Percentiles rank a stretch among this genome's conserved stretches.
These are phyloP conservation scores for Tanypteryx hageni DNA, from an alignment of 2,888 invertebrate species.

Conservation along the genomic window DNA sequence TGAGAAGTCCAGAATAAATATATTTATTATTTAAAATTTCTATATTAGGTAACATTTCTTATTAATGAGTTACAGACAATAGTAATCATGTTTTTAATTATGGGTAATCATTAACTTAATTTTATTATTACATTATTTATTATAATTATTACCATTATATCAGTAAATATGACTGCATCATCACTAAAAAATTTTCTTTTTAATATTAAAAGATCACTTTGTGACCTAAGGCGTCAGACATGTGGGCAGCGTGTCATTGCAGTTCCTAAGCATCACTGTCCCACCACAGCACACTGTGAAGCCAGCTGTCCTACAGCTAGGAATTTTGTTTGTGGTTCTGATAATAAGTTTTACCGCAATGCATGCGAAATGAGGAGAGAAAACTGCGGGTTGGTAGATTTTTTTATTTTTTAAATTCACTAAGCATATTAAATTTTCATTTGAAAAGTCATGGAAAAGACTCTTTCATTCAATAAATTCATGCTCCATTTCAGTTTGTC, in stretches of 20 bases:
- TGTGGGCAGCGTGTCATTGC: slow-evolving; percentile 92
- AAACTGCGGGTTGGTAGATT: slow-evolving; percentile 86
- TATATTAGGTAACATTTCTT: too few species aligned
- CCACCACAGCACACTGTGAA: slow-evolving; percentile 89
- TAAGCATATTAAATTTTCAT: too few species aligned
- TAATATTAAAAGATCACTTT: slow-evolving; percentile 81
- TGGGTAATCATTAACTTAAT: too few species aligned
- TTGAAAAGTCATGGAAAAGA: background rate
- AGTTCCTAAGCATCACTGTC: slow-evolving; percentile 89
- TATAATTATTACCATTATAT: too few species aligned
- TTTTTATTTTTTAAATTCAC: background rate
- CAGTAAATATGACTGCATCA: too few species aligned
- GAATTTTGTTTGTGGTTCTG: slow-evolving; percentile 91
- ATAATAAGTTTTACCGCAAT: slow-evolving; percentile 92
- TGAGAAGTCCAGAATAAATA: too few species aligned
- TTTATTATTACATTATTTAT: too few species aligned
- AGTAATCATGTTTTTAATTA: too few species aligned
- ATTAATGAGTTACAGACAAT: too few species aligned
- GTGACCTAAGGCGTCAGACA: slow-evolving; percentile 88
- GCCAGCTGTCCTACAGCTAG: slow-evolving; percentile 83
- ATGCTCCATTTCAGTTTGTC: background rate
- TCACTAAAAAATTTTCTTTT: background rate
- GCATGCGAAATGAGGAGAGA: slow-evolving; percentile 94
- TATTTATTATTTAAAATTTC: too few species aligned
- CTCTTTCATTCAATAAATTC: too few species aligned